Conservation (phyloP, 2,888 invertebrate genomes). For the Apamea monoglypha region DNA sequence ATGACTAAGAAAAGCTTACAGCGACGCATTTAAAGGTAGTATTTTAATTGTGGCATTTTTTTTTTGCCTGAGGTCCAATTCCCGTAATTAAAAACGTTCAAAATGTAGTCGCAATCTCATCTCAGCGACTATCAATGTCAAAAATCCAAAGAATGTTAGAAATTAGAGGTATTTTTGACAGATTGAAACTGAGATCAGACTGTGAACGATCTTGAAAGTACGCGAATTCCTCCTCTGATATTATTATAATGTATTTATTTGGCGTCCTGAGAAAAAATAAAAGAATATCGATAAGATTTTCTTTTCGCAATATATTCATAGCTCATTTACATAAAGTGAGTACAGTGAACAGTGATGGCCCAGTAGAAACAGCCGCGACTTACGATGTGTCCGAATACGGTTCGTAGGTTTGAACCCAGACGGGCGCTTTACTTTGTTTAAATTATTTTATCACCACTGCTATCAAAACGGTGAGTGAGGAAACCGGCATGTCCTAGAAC, state of each 20-base stretch:
- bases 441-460: background rate
- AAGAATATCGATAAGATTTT: background rate
- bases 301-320: background rate
- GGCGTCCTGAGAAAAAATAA: too few species aligned
- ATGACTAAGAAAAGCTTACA: background rate
- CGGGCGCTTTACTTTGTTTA: background rate
- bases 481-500: too few species aligned
- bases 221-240: background rate
- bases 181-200: too few species aligned
- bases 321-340: background rate
- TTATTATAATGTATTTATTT: background rate
- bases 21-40: background rate
- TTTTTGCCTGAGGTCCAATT: background rate
- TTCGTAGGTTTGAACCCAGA: background rate
- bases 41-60: background rate
- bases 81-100: too few species aligned
- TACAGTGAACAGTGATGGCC: too few species aligned
- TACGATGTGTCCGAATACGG: background rate
- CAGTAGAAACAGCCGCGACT: background rate
- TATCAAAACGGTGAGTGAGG: background rate
- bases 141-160: too few species aligned
- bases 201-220: too few species aligned
- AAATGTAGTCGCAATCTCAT: too few species aligned
- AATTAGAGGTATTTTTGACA: too few species aligned
- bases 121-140: too few species aligned